These are phyloP conservation scores for Monodelphis domestica DNA, from an alignment of 2,797 vertebrate genomes.

Conservation along the genomic window DNA sequence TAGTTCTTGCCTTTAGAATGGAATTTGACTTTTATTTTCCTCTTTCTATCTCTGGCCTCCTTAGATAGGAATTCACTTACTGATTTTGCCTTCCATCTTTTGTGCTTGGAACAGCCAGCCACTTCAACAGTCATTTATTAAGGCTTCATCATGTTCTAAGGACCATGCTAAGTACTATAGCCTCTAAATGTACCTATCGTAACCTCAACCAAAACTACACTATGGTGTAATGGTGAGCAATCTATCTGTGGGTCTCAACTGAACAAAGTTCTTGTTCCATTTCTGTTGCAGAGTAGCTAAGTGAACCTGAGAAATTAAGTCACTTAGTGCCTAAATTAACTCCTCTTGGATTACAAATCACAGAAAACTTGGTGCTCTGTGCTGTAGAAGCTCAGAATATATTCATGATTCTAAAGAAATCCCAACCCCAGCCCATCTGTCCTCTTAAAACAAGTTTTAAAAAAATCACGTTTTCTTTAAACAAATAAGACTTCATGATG, in stretches of 20 bases:
- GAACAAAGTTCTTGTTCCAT: too few relatives aligned
- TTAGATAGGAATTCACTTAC: neutral
- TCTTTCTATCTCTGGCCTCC: neutral
- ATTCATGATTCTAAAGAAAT: neutral
- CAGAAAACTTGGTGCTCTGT: rapidly evolving
- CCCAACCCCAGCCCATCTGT: neutral
- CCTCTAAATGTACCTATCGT: neutral
- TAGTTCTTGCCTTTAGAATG: neutral
- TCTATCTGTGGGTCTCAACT: too few relatives aligned
- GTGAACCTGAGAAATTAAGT: neutral
- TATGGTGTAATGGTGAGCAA: too few relatives aligned
- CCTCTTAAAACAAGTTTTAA: neutral
- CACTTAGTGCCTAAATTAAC: neutral
- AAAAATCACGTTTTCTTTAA: too few relatives aligned
- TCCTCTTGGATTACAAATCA: neutral
- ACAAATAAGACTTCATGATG: too few relatives aligned
- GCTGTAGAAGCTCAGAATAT: neutral
- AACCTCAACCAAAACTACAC: neutral
- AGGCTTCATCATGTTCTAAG: rapidly evolving
- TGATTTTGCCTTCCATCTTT: neutral
- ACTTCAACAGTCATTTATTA: neutral
- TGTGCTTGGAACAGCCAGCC: neutral
- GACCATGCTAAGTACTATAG: rapidly evolving
- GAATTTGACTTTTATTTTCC: neutral
- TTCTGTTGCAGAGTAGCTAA: neutral